Evolutionary conservation across 2,113 vertebrate genomes (phyloP).

Genomic region (Pterocles burchelli): DNA sequence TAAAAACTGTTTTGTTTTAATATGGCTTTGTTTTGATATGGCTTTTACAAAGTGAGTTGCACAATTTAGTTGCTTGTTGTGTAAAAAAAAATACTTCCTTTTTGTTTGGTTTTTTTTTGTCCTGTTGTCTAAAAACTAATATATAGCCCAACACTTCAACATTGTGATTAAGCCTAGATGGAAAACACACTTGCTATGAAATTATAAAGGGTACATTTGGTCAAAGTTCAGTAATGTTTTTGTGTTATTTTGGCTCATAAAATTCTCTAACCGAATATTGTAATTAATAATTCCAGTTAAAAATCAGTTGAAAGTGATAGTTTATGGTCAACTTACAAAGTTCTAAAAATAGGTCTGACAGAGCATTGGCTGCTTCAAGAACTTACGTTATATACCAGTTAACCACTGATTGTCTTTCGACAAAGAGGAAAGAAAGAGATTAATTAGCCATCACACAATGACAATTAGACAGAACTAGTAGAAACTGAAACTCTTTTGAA

Average conservation of each 20-base stretch:
- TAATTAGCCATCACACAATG: conserved; percentile 8
- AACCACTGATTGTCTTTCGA: background rate
- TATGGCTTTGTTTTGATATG: background rate
- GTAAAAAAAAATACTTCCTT: background rate
- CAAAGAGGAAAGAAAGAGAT: conserved; percentile 22
- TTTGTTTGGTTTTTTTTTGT: background rate
- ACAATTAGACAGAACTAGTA: background rate
- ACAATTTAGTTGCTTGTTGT: background rate
- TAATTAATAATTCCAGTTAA: background rate
- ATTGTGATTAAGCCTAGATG: background rate
- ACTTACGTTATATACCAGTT: background rate
- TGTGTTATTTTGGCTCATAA: background rate
- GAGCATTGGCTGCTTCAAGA: background rate
- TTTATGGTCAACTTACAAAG: background rate
- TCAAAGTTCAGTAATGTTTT: background rate
- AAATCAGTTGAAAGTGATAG: background rate
- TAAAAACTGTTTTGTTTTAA: background rate
- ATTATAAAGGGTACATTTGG: background rate
- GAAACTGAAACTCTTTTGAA: background rate
- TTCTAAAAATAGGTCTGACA: background rate
- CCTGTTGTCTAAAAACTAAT: background rate
- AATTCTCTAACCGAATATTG: background rate
- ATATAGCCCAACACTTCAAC: background rate
- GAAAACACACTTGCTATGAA: background rate
- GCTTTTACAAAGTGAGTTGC: background rate